A percentile compares a stretch with the other conserved stretches of the same genome.
These are phyloP conservation scores for Bettongia penicillata DNA, from an alignment of 2,113 vertebrate species.

Conservation along the genomic window DNA sequence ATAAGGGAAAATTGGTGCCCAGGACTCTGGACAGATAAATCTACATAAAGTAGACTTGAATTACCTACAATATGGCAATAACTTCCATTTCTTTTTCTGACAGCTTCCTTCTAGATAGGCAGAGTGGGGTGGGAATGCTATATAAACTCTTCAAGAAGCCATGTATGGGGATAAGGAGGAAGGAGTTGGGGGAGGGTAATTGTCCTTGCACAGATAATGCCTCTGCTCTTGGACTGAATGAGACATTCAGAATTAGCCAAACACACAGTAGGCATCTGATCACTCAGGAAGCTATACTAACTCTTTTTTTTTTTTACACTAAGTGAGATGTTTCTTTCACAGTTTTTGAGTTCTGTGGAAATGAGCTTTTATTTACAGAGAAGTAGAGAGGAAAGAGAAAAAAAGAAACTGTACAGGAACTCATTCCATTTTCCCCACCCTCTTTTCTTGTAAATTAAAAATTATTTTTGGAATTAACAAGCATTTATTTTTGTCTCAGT, in stretches of 20 bases:
- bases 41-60: neutral
- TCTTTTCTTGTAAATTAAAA: neutral
- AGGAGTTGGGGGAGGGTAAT: neutral
- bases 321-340: neutral
- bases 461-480: neutral
- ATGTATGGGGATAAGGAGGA: neutral
- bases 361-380: neutral
- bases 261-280: neutral
- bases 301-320: neutral
- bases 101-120: neutral
- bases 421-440: neutral
- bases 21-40: neutral
- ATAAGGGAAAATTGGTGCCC: neutral
- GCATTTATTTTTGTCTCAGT: neutral
- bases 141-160: neutral
- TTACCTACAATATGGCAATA: neutral
- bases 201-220: neutral
- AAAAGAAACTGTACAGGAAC: neutral
- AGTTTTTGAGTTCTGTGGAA: neutral
- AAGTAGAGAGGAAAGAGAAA: neutral
- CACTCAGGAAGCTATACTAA: neutral
- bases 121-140: neutral
- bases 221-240: neutral
- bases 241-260: neutral
- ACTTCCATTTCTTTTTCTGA: neutral